phyloP scores from a whole-genome alignment of 2,888 invertebrate species.

The Noctuana brunneofusca region DNA sequence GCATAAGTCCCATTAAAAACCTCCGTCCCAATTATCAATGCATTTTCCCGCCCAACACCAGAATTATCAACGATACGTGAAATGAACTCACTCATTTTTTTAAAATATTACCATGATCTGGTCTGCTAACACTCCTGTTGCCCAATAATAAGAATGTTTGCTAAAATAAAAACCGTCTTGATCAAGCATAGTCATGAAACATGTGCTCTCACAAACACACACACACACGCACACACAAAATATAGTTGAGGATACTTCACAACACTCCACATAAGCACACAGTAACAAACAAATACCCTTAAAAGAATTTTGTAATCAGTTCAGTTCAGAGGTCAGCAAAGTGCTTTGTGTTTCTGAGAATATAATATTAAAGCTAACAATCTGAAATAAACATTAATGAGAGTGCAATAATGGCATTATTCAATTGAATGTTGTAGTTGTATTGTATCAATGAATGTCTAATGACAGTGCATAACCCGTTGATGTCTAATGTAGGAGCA shows the following conservation, averaged over 20 bases:
- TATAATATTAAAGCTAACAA: conserved; percentile 52
- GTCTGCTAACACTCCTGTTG: conserved; percentile 48
- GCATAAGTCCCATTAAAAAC: conserved; percentile 35
- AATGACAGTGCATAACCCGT: conserved; percentile 55
- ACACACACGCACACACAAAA: no score
- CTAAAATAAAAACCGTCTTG: conserved; percentile 71
- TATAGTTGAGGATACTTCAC: conserved; percentile 36
- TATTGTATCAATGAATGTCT: conserved; percentile 49
- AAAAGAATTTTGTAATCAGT: conserved; percentile 53
- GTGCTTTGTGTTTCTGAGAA: conserved; percentile 45
- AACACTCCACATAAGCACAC: conserved; percentile 51
- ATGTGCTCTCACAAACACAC: conserved; percentile 44
- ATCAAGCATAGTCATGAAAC: conserved; percentile 59
- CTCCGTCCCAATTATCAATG: conserved; percentile 33
- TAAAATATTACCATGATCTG: conserved; percentile 59
- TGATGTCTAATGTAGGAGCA: conserved; percentile 66
- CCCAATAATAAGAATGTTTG: conserved; percentile 59
- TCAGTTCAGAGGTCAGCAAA: conserved; percentile 46
- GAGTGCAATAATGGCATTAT: conserved; percentile 37
- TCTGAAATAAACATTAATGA: conserved; percentile 36
- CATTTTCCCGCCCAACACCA: conserved; percentile 68
- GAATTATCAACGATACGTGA: conserved; percentile 73
- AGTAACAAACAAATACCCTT: conserved; percentile 53
- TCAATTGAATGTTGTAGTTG: conserved; percentile 40
- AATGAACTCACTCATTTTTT: conserved; percentile 72